Percentiles rank a stretch among this genome's conserved stretches.
Conservation (phyloP, 1,140 invertebrate genomes). For the Bactericera cockerelli region DNA sequence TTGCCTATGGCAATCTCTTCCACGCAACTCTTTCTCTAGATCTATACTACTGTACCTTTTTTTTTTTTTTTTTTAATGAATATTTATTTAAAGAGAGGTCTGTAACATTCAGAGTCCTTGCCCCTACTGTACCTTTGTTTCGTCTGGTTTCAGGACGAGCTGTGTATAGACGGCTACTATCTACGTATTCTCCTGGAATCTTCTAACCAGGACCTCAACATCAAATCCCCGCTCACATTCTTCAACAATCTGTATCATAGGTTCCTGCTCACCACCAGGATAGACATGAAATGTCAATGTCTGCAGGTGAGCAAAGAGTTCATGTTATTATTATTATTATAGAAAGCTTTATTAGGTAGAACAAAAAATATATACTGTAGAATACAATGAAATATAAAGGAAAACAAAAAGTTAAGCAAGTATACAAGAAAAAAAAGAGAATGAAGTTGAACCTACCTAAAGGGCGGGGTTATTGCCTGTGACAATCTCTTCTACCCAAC, state of each 20-base stretch:
- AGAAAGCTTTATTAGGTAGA: neutral
- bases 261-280: constrained; percentile 78
- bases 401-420: neutral
- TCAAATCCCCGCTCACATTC: constrained; percentile 67
- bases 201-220: constrained; percentile 17
- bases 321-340: constrained; percentile 87
- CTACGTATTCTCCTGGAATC: constrained; percentile 76
- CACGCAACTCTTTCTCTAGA: no score
- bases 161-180: constrained; percentile 98
- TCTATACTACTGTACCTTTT: no score
- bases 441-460: no score
- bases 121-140: no score
- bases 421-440: neutral
- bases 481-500: no score
- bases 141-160: constrained; percentile 50
- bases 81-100: no score
- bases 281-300: constrained; percentile 90
- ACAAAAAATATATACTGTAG: no score
- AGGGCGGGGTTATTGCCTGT: no score
- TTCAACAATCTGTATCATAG: constrained; percentile 98
- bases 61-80: no score
- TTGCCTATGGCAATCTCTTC: no score
- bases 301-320: constrained; percentile 47
- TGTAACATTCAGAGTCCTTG: no score
- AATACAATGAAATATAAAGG: no score